These are phyloP conservation scores for Cyaniris semiargus DNA, from an alignment of 2,888 invertebrate species.

Conservation along the genomic window DNA sequence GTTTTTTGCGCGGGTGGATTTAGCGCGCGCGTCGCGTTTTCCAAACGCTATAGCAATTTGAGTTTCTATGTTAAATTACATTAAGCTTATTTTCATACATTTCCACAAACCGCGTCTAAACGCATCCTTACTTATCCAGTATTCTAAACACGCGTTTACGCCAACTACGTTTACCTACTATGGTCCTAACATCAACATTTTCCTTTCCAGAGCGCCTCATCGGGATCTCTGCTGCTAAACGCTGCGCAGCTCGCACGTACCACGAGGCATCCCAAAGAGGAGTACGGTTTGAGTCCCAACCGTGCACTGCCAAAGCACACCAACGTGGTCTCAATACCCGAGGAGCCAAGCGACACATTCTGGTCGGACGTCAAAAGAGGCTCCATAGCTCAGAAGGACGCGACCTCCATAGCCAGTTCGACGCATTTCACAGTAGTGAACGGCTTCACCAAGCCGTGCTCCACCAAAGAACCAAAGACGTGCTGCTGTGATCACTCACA, in stretches of 20 bases:
- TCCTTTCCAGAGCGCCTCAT: constrained; percentile 87
- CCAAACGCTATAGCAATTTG: no score
- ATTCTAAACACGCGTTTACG: background rate
- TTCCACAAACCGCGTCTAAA: no score
- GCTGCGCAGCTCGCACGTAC: constrained; percentile 86
- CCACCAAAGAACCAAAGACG: constrained; percentile 80
- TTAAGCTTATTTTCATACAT: no score
- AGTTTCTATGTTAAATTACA: no score
- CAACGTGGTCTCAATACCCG: constrained; percentile 69
- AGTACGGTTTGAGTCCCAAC: constrained; percentile 51
- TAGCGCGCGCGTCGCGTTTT: no score
- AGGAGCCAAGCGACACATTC: constrained; percentile 64
- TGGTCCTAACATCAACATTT: background rate
- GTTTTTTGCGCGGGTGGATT: no score
- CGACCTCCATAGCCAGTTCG: constrained; percentile 89
- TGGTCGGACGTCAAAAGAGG: constrained; percentile 75
- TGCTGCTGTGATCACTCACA: constrained; percentile 88
- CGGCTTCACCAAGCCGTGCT: constrained; percentile 84
- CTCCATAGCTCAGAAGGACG: constrained; percentile 80
- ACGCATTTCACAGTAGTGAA: constrained; percentile 94
- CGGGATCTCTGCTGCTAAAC: constrained; percentile 88
- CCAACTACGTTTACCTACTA: background rate
- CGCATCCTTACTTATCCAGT: background rate
- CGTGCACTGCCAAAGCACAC: constrained; percentile 52
- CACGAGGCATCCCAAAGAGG: constrained; percentile 60